phyloP scores from a whole-genome alignment of 2,888 invertebrate species.

The Dryobotodes eremita region DNA sequence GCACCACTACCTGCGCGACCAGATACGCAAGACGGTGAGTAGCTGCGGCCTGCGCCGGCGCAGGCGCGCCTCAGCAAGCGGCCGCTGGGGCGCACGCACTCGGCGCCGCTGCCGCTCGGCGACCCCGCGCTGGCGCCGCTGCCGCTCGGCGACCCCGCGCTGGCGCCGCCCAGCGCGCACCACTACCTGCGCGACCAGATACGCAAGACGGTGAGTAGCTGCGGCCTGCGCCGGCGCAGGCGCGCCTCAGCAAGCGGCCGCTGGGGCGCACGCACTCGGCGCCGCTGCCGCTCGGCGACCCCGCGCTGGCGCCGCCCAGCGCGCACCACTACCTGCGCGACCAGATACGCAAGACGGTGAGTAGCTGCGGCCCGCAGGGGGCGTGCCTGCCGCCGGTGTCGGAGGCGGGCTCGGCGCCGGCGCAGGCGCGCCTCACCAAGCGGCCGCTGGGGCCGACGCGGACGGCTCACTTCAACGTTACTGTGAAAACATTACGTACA shows the following conservation, averaged over 20 bases:
- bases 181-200: constrained; percentile 95
- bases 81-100: constrained; percentile 97
- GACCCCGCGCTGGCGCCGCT: constrained; percentile 94
- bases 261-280: constrained; percentile 98
- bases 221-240: constrained; percentile 92
- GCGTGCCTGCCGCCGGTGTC: constrained; percentile 92
- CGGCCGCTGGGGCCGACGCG: constrained; percentile 95
- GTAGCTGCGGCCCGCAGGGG: constrained; percentile 92
- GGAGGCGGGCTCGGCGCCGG: constrained; percentile 93
- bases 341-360: constrained; percentile 96
- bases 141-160: constrained; percentile 96
- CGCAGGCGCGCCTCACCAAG: constrained; percentile 92
- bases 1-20: constrained; percentile 93
- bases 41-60: constrained; percentile 92
- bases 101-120: constrained; percentile 94
- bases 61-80: constrained; percentile 93
- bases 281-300: constrained; percentile 94
- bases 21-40: constrained; percentile 95
- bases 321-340: constrained; percentile 93
- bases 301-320: constrained; percentile 92
- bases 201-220: constrained; percentile 94
- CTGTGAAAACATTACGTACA: too few relatives aligned
- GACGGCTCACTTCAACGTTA: neutral
- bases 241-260: constrained; percentile 94
- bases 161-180: constrained; percentile 91